phyloP scores from a whole-genome alignment of 2,888 invertebrate genomes.

The Lithophane ornitopus region DNA sequence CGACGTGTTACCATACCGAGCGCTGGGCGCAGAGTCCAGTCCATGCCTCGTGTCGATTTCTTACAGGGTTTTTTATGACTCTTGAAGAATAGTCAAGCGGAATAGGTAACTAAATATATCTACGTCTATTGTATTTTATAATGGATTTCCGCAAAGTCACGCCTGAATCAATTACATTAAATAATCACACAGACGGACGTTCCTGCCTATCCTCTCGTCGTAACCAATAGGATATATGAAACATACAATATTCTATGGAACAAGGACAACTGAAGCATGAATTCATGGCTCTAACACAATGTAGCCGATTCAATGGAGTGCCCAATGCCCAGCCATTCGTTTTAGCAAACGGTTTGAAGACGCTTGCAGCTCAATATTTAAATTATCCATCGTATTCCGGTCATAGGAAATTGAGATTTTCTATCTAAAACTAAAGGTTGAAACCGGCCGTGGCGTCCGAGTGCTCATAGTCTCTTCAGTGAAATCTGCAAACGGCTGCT shows the following conservation, averaged over 20 bases:
- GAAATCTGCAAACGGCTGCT: too few species aligned
- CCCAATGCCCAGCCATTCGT: slow-evolving; percentile 2
- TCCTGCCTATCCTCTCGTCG: neutral
- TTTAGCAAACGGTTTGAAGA: slow-evolving; percentile 1
- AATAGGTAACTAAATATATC: too few species aligned
- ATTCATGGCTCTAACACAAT: slow-evolving; percentile 36
- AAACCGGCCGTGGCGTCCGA: too few species aligned
- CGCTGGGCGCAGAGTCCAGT: too few species aligned
- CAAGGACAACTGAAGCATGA: slow-evolving; percentile 17
- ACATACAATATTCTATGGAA: neutral
- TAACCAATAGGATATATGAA: neutral
- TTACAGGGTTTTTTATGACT: too few species aligned
- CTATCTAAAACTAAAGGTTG: too few species aligned
- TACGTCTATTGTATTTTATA: too few species aligned
- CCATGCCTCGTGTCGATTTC: too few species aligned
- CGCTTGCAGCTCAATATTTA: slow-evolving; percentile 13
- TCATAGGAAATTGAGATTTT: slow-evolving; percentile 2
- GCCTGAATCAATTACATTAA: neutral
- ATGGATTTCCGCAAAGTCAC: too few species aligned
- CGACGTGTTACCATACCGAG: too few species aligned
- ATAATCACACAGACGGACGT: neutral
- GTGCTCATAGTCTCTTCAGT: too few species aligned
- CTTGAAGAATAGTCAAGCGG: too few species aligned
- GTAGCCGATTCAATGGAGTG: slow-evolving; percentile 22
- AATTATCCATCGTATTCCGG: neutral